phyloP scores from a whole-genome alignment of 2,888 invertebrate genomes.

The Thymelicus acteon region DNA sequence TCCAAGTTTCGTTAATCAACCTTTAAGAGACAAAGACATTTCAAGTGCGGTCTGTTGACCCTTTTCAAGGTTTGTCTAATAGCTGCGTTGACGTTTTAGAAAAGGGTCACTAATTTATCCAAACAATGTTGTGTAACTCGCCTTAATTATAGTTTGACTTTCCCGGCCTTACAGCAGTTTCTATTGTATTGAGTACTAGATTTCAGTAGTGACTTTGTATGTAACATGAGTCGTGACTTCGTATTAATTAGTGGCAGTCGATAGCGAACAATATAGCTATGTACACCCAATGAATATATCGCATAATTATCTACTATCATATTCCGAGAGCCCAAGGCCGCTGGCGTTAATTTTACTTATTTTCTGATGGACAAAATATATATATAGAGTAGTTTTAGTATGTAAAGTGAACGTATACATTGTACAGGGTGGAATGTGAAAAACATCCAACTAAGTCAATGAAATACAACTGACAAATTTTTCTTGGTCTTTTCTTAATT shows the following conservation, averaged over 20 bases:
- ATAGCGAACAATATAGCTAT: background rate
- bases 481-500: too few species aligned
- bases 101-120: conserved; percentile 82
- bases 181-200: background rate
- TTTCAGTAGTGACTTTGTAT: background rate
- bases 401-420: too few species aligned
- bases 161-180: conserved; percentile 52
- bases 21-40: conserved; percentile 60
- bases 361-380: too few species aligned
- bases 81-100: conserved; percentile 76
- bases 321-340: too few species aligned
- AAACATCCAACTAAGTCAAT: too few species aligned
- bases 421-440: too few species aligned
- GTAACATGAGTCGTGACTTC: background rate
- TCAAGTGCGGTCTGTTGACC: conserved; percentile 58
- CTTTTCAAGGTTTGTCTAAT: conserved; percentile 74
- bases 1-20: conserved; percentile 53
- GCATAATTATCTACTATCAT: too few species aligned
- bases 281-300: too few species aligned
- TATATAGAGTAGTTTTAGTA: too few species aligned
- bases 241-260: background rate
- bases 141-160: conserved; percentile 82
- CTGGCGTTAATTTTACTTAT: too few species aligned
- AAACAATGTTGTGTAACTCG: conserved; percentile 68
- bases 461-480: too few species aligned